phyloP scores from a whole-genome alignment of 1,140 invertebrate species.

The Heliconius hermathena region DNA sequence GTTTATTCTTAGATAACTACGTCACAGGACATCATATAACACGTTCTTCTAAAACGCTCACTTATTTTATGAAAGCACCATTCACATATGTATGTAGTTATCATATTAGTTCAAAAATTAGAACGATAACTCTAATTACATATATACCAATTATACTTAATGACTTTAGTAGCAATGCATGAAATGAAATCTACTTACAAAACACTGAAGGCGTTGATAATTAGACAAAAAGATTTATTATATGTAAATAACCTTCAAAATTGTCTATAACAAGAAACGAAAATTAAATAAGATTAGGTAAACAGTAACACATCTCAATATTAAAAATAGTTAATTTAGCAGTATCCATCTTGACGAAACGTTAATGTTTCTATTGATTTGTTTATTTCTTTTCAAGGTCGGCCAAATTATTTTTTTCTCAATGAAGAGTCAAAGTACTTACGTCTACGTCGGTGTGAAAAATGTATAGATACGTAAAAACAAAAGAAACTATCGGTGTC shows the following conservation, averaged over 20 bases:
- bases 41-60: conserved; percentile 28
- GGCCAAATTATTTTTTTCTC: neutral
- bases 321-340: neutral
- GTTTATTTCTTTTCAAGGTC: neutral
- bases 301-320: neutral
- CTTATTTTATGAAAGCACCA: conserved; percentile 29
- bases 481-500: no score
- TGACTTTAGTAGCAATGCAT: neutral
- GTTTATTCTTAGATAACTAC: conserved; percentile 69
- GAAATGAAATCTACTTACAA: neutral
- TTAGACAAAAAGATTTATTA: neutral
- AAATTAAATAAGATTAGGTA: neutral
- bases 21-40: conserved; percentile 54
- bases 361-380: neutral
- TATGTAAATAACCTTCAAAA: neutral
- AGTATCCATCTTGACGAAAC: neutral
- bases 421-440: neutral
- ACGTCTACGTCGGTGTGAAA: no score
- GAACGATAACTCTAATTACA: neutral
- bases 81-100: conserved; percentile 16
- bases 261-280: neutral
- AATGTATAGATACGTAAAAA: no score
- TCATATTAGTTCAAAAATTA: conserved; percentile 12
- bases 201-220: neutral
- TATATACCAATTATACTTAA: neutral